Conservation (phyloP, 2,797 vertebrate genomes). For the Phrynocephalus forsythii region DNA sequence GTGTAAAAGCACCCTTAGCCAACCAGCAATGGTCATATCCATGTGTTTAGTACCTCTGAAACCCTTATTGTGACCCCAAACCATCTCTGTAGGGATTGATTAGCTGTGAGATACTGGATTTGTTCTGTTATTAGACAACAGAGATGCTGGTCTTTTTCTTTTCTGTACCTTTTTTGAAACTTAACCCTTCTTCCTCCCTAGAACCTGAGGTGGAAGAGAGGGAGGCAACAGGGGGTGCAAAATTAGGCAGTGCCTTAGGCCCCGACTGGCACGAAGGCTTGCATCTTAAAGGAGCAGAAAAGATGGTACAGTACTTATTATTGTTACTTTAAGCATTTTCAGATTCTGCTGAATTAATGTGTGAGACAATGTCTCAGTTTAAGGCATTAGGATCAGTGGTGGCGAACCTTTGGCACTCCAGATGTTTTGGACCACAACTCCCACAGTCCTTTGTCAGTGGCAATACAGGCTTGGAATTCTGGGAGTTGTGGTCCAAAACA, state of each 20-base stretch:
- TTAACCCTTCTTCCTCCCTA: constrained; percentile 30
- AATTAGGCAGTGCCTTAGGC: constrained; percentile 90
- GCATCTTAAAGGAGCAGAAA: constrained; percentile 83
- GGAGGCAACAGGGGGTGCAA: constrained; percentile 51
- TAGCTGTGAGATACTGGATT: background rate
- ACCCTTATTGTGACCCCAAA: background rate
- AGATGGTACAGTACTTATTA: constrained; percentile 73
- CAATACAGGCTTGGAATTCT: no score
- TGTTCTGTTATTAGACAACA: background rate
- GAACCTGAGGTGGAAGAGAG: constrained; percentile 65
- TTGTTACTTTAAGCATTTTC: background rate
- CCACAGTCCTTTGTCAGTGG: no score
- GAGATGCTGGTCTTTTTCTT: no score
- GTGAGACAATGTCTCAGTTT: background rate
- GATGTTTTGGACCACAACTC: no score
- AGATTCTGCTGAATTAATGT: background rate
- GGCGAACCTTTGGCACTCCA: no score
- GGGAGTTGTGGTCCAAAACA: no score
- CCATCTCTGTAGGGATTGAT: background rate
- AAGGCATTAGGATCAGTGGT: background rate
- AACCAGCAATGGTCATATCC: background rate
- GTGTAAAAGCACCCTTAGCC: no score
- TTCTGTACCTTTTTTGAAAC: background rate
- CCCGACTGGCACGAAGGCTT: constrained; percentile 96
- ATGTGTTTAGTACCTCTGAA: background rate